These are phyloP conservation scores for Rhynchotus rufescens DNA, from an alignment of 2,797 vertebrate species.

Conservation along the genomic window DNA sequence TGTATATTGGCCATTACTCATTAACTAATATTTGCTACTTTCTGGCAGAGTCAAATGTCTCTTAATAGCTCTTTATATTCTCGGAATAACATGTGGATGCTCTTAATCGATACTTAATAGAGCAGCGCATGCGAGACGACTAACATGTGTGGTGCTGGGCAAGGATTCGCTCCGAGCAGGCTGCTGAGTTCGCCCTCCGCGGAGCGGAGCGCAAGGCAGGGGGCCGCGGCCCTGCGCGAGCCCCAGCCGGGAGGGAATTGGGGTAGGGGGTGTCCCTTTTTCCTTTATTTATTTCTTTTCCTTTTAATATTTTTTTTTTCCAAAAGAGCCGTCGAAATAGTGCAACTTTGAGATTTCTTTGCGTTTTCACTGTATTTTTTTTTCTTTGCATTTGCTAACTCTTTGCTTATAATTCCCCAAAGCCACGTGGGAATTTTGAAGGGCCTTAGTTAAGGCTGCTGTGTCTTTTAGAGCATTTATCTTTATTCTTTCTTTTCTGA, in stretches of 20 bases:
- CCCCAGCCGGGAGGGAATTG: background rate
- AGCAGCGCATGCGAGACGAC: conserved; percentile 28
- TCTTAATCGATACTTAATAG: conserved; percentile 70
- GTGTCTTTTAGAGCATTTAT: background rate
- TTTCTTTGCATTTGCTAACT: background rate
- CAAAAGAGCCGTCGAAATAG: background rate
- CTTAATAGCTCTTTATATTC: conserved; percentile 62
- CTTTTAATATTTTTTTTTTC: background rate
- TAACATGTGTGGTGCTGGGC: background rate
- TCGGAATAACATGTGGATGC: conserved; percentile 56
- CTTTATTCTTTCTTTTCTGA: background rate
- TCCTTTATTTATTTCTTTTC: too few species aligned
- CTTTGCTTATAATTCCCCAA: background rate
- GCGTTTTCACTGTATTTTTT: background rate
- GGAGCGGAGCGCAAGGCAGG: too few species aligned
- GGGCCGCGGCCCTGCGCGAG: background rate
- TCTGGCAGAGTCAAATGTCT: conserved; percentile 66
- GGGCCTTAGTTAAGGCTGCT: background rate
- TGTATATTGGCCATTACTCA: conserved; percentile 43
- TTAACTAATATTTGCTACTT: conserved; percentile 63
- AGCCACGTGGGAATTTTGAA: background rate
- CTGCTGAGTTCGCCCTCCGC: background rate
- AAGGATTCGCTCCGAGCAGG: background rate
- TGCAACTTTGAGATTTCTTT: background rate
- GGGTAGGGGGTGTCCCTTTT: too few species aligned